A percentile compares a stretch with the other conserved stretches of the same genome.
phyloP scores from a whole-genome alignment of 2,888 invertebrate species.

The Drosophila flavopinicola region DNA sequence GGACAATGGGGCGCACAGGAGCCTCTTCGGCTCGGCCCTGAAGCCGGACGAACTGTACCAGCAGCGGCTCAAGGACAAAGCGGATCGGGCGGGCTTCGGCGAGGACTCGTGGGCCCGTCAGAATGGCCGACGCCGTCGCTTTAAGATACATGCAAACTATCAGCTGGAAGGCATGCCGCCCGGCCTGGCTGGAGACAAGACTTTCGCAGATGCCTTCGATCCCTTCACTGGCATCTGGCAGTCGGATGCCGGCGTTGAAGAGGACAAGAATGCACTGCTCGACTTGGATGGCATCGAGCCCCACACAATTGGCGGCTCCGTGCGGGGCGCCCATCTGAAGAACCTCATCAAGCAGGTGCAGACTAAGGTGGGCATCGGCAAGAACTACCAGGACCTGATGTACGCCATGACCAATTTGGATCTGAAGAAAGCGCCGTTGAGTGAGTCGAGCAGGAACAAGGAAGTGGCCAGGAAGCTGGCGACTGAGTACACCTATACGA shows the following conservation, averaged over 20 bases:
- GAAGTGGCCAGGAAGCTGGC: fast-evolving
- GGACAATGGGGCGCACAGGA: not conserved
- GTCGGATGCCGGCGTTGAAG: too few species aligned
- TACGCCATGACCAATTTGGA: not conserved
- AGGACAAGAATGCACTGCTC: too few species aligned
- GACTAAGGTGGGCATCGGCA: not conserved
- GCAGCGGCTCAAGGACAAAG: fast-evolving
- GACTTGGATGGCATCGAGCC: too few species aligned
- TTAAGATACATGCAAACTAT: not conserved
- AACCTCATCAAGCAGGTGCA: not conserved
- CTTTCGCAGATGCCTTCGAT: not conserved
- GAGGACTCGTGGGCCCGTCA: constrained; percentile 20
- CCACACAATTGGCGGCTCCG: not conserved
- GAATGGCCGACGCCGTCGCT: constrained; percentile 34
- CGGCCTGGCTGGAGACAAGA: not conserved
- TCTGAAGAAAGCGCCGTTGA: not conserved
- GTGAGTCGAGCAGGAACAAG: not conserved
- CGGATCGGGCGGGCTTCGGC: constrained; percentile 24
- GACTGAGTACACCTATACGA: too few species aligned
- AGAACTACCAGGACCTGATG: not conserved
- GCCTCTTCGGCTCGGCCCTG: not conserved
- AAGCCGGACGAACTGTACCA: not conserved
- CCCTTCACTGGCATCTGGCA: not conserved
- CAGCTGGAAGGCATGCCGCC: not conserved
- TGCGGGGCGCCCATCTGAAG: not conserved